These are phyloP conservation scores for Noctuana brunneofusca DNA, from an alignment of 2,888 invertebrate genomes.

Conservation along the genomic window DNA sequence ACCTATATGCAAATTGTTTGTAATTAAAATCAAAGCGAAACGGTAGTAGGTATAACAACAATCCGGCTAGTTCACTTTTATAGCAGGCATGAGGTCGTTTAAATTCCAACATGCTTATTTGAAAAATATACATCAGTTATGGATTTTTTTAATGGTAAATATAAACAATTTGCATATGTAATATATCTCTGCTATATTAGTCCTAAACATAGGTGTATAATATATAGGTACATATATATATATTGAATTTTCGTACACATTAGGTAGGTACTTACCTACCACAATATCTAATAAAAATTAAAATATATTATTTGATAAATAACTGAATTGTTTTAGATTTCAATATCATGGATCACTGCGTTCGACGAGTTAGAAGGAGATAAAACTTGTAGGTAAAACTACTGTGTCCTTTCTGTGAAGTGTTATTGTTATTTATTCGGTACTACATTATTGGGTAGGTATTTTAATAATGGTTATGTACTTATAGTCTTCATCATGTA, in stretches of 20 bases:
- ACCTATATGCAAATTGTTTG: background rate
- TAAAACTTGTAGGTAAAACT: constrained; percentile 50
- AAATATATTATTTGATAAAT: too few relatives aligned
- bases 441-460: too few relatives aligned
- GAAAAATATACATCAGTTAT: background rate
- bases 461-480: too few relatives aligned
- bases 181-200: too few relatives aligned
- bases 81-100: background rate
- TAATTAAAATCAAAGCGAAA: background rate
- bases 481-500: too few relatives aligned
- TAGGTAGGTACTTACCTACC: too few relatives aligned
- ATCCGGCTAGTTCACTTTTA: background rate
- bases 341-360: constrained; percentile 42
- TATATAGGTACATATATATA: too few relatives aligned
- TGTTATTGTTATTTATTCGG: constrained; percentile 9
- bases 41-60: background rate
- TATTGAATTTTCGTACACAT: too few relatives aligned
- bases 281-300: too few relatives aligned
- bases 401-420: constrained; percentile 6
- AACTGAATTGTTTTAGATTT: constrained; percentile 39
- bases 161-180: background rate
- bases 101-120: background rate
- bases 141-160: background rate
- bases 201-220: too few relatives aligned
- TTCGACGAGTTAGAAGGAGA: constrained; percentile 44